Percentiles rank a stretch among this genome's conserved stretches.
Conservation (phyloP, 2,113 vertebrate genomes). For the Illadopsis cleaveri region DNA sequence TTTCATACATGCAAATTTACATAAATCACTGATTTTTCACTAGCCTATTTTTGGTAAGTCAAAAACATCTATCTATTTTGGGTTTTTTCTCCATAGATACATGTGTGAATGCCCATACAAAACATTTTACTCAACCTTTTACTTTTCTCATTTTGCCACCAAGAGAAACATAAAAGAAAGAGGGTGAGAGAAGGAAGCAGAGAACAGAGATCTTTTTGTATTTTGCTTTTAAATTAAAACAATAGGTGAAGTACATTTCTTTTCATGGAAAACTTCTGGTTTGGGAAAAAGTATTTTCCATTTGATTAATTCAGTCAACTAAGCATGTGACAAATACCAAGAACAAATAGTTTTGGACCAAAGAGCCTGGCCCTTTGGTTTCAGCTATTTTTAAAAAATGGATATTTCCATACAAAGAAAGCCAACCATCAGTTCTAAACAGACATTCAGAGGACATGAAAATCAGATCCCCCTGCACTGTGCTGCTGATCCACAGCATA, state of each 20-base stretch:
- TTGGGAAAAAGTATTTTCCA: neutral
- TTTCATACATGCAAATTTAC: neutral
- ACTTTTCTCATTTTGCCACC: neutral
- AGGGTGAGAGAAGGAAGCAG: neutral
- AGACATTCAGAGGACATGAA: neutral
- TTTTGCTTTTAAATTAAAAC: neutral
- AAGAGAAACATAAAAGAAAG: neutral
- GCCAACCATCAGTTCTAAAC: neutral
- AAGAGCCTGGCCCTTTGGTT: neutral
- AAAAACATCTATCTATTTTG: neutral
- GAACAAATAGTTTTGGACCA: neutral
- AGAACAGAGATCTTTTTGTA: neutral
- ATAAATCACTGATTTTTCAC: neutral
- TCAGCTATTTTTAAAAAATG: neutral
- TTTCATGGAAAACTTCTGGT: neutral
- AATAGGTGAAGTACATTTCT: neutral
- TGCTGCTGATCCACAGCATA: neutral
- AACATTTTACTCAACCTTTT: neutral
- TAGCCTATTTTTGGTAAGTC: neutral
- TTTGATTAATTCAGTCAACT: neutral
- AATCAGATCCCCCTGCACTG: neutral
- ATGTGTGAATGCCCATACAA: neutral
- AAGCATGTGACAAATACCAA: neutral
- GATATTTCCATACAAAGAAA: neutral
- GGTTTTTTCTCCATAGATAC: neutral